These are phyloP conservation scores for Campylomormyrus numenius DNA, from an alignment of 2,113 vertebrate species.

Conservation along the genomic window DNA sequence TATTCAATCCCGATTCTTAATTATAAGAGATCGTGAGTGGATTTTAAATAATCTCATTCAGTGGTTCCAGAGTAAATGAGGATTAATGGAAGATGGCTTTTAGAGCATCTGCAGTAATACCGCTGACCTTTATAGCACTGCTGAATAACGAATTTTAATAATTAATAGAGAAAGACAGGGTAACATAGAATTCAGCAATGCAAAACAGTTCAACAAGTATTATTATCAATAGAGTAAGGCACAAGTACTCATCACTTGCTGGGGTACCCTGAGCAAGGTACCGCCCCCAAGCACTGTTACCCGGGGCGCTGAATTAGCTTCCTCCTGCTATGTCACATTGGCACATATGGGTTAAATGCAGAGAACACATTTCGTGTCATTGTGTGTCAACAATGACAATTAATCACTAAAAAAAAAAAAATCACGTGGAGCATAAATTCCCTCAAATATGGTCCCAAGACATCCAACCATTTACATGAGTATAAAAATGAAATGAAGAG, in stretches of 20 bases:
- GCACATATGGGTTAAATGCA: too few species aligned
- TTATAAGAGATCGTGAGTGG: not conserved
- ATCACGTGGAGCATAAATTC: not conserved
- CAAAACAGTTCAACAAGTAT: not conserved
- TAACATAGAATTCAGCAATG: not conserved
- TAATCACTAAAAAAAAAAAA: too few species aligned
- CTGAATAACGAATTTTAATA: not conserved
- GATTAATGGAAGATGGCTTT: not conserved
- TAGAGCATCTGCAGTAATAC: not conserved
- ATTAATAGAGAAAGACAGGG: not conserved
- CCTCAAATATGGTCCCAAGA: not conserved
- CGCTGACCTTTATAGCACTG: not conserved
- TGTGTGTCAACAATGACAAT: too few species aligned
- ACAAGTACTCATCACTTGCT: not conserved
- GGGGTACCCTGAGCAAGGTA: too few species aligned
- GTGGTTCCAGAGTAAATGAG: not conserved
- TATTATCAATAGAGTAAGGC: not conserved
- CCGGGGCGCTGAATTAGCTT: too few species aligned
- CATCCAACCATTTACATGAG: not conserved
- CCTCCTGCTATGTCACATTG: too few species aligned
- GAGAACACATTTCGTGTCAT: too few species aligned
- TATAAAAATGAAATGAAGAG: not conserved
- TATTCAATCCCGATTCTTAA: not conserved
- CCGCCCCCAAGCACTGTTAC: too few species aligned
- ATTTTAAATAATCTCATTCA: not conserved